These are phyloP conservation scores for Stomatorhinus ivindoensis DNA, from an alignment of 2,113 vertebrate species.

Conservation along the genomic window DNA sequence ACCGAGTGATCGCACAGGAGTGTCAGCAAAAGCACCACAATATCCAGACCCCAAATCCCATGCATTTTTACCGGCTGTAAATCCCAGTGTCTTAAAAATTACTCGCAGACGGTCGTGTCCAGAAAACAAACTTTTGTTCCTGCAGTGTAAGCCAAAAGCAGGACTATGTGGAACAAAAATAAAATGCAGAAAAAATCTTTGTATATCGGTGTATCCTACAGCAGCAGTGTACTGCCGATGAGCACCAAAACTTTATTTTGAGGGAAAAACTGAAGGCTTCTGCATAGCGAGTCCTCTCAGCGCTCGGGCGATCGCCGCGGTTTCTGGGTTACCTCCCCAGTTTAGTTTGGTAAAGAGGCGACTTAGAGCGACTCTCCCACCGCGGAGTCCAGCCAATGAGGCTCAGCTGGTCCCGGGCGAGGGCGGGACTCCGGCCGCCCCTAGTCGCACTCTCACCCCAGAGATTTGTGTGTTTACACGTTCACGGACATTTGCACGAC, in stretches of 20 bases:
- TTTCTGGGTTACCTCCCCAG: conserved; percentile 23
- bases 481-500: not conserved
- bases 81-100: not conserved
- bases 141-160: not conserved
- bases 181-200: not conserved
- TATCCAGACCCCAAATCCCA: conserved; percentile 33
- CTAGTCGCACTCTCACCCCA: conserved; percentile 10
- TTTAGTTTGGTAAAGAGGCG: conserved; percentile 29
- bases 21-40: conserved; percentile 37
- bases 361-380: conserved; percentile 26
- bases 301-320: conserved; percentile 19
- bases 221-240: not conserved
- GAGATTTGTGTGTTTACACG: not conserved
- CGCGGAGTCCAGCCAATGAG: conserved; percentile 30
- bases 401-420: not conserved
- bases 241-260: not conserved
- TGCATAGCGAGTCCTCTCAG: not conserved
- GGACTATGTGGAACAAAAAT: not conserved
- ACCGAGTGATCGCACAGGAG: not conserved
- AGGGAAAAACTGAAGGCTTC: not conserved
- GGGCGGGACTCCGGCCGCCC: conserved; percentile 24
- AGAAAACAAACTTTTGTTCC: not conserved
- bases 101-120: not conserved
- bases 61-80: conserved; percentile 25
- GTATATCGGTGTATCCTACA: not conserved